Evolutionary conservation across 2,888 invertebrate genomes (phyloP).

Genomic region (Odontocolon sp.): DNA sequence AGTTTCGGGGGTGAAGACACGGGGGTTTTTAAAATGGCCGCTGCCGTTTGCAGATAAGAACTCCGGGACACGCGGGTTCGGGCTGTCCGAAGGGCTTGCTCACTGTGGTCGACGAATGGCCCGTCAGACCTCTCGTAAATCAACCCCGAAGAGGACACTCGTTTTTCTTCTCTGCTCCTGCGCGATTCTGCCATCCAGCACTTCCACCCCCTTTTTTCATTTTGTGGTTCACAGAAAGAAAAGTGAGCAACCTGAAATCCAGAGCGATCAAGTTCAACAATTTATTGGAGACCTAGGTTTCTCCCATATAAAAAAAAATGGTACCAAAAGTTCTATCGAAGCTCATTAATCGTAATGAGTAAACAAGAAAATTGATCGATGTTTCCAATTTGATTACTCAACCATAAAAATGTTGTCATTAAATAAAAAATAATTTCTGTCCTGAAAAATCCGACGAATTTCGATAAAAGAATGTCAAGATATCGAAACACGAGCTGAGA

Average conservation of each 20-base stretch:
- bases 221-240: conserved; percentile 2
- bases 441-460: too few relatives aligned
- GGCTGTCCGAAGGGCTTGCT: conserved; percentile 72
- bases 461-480: too few relatives aligned
- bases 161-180: conserved; percentile 52
- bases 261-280: neutral
- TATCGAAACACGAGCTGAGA: too few relatives aligned
- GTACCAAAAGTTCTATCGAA: too few relatives aligned
- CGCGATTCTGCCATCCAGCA: conserved; percentile 4
- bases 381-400: neutral
- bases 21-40: conserved; percentile 75
- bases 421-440: too few relatives aligned
- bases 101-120: conserved; percentile 77
- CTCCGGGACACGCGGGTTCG: conserved; percentile 51
- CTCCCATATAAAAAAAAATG: too few relatives aligned
- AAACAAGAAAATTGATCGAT: too few relatives aligned
- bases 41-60: conserved; percentile 74
- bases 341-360: too few relatives aligned
- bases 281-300: conserved; percentile 6
- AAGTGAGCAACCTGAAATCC: conserved; percentile 20
- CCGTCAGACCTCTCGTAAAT: conserved; percentile 80
- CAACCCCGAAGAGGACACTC: conserved; percentile 71
- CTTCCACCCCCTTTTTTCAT: neutral
- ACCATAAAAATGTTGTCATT: neutral
- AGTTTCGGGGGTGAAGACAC: conserved; percentile 35